Percentiles rank a stretch among this genome's conserved stretches.
phyloP scores from a whole-genome alignment of 2,113 vertebrate species.

The Marcusenius ussheri region DNA sequence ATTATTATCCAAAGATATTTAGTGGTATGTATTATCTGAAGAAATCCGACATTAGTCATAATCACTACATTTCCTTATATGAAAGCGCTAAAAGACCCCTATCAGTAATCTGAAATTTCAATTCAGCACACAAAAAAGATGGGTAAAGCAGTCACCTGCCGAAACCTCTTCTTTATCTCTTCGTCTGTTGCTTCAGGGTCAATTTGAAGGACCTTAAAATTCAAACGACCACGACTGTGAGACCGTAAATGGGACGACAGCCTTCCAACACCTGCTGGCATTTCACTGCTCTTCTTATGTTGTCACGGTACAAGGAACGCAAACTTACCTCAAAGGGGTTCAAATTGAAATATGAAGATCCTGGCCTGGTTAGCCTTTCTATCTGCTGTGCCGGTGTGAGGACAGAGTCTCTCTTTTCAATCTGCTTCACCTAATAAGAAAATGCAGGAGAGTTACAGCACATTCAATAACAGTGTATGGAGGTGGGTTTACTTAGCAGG shows the following conservation, averaged over 20 bases:
- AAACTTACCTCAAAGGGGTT: conserved; percentile 88
- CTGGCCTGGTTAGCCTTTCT: conserved; percentile 85
- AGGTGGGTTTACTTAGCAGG: not conserved
- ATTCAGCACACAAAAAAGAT: not conserved
- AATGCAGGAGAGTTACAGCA: not conserved
- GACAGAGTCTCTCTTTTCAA: conserved; percentile 95
- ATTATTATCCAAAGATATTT: not conserved
- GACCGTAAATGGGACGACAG: not conserved
- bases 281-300: not conserved
- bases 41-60: not conserved
- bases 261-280: not conserved
- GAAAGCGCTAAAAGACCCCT: not conserved
- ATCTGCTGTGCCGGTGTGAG: conserved; percentile 96
- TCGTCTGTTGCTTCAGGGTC: conserved; percentile 95
- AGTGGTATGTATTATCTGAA: not conserved
- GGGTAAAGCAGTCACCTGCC: conserved; percentile 63
- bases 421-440: conserved; percentile 83
- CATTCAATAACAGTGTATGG: not conserved
- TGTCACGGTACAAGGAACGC: not conserved
- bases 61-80: not conserved
- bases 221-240: not conserved
- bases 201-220: conserved; percentile 83
- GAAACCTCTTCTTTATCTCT: conserved; percentile 94
- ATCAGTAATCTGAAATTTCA: not conserved
- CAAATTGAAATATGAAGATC: conserved; percentile 91